Conservation (phyloP, 2,113 vertebrate genomes). For the Leucopternis melanops region DNA sequence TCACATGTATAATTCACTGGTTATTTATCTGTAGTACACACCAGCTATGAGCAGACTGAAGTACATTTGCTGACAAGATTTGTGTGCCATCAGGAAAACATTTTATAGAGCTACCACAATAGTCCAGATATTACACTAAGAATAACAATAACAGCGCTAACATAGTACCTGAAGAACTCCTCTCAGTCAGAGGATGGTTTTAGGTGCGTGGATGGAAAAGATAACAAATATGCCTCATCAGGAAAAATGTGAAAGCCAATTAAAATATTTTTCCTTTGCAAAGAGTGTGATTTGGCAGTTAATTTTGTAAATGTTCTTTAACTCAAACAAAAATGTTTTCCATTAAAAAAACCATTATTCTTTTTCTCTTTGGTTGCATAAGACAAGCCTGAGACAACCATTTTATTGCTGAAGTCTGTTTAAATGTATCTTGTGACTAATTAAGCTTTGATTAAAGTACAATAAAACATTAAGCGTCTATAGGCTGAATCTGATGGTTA, state of each 20-base stretch:
- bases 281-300: slow-evolving; percentile 51
- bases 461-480: slow-evolving; percentile 17
- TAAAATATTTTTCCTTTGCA: slow-evolving; percentile 57
- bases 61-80: slow-evolving; percentile 26
- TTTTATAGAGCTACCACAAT: slow-evolving; percentile 8
- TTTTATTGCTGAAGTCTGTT: slow-evolving; percentile 47
- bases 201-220: slow-evolving; percentile 20
- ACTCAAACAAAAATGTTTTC: slow-evolving; percentile 55
- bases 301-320: slow-evolving; percentile 44
- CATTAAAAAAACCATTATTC: neutral
- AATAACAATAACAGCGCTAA: neutral
- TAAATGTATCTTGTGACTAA: slow-evolving; percentile 50
- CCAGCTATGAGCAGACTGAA: slow-evolving; percentile 5
- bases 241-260: slow-evolving; percentile 48
- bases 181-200: neutral
- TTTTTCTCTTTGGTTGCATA: slow-evolving; percentile 16
- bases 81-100: slow-evolving; percentile 27
- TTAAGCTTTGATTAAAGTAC: slow-evolving; percentile 34
- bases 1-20: neutral
- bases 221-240: slow-evolving; percentile 13
- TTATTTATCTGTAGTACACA: slow-evolving; percentile 44
- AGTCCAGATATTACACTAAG: neutral
- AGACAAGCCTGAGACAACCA: neutral
- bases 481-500: neutral
- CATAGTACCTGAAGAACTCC: neutral